Conservation (phyloP, 2,888 invertebrate genomes). For the Eilema depressum region DNA sequence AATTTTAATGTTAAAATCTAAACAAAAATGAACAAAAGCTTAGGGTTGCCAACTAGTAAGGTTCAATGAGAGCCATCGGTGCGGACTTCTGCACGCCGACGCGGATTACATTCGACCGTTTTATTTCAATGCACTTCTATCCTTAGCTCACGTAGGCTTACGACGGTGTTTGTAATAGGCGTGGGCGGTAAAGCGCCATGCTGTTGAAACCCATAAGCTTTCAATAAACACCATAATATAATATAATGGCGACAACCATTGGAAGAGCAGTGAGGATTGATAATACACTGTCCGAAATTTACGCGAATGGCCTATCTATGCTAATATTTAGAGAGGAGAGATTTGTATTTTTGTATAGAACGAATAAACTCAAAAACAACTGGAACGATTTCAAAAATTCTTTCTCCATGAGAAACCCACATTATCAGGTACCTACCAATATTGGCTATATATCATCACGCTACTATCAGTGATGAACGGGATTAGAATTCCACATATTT, state of each 20-base stretch:
- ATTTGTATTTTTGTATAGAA: no score
- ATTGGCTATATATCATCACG: no score
- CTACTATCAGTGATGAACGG: no score
- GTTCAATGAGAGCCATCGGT: constrained; percentile 50
- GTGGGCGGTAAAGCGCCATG: constrained; percentile 65
- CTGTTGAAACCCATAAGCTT: constrained; percentile 83
- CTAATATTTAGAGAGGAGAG: no score
- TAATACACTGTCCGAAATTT: no score
- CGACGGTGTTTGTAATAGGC: constrained; percentile 6
- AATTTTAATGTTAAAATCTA: constrained; percentile 9
- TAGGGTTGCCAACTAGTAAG: constrained; percentile 74
- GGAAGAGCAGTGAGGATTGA: constrained; percentile 6
- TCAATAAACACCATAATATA: constrained; percentile 64
- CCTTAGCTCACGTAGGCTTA: no score
- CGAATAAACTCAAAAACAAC: no score
- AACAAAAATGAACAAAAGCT: constrained; percentile 57
- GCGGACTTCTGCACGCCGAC: constrained; percentile 48
- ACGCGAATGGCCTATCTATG: no score
- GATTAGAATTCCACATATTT: no score
- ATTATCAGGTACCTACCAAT: no score
- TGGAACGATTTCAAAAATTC: no score
- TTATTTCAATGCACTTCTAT: not conserved
- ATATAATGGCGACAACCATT: constrained; percentile 14
- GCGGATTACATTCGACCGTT: constrained; percentile 35
- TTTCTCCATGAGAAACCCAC: no score